Conservation (phyloP, 2,888 invertebrate species). For the Notodromas monacha region DNA sequence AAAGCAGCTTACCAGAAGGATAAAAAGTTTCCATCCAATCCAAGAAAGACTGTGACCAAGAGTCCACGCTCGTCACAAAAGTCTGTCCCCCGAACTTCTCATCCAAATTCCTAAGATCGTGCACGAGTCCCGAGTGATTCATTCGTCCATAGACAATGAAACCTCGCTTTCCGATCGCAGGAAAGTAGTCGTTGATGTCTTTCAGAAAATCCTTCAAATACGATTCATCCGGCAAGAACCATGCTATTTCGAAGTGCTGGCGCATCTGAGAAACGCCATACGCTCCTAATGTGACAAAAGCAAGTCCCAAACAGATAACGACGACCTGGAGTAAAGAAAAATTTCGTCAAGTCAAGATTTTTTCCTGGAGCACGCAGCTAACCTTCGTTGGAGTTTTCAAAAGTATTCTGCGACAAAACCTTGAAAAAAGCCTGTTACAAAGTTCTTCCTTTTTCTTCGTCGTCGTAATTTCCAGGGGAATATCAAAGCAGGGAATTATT, state of each 20-base stretch:
- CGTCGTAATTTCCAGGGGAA: no score
- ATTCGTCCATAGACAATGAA: slow-evolving; percentile 30
- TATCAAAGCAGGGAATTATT: slow-evolving; percentile 27
- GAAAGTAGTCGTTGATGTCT: slow-evolving; percentile 26
- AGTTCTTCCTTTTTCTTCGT: no score
- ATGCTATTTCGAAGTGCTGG: slow-evolving; percentile 8
- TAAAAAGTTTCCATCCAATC: not conserved
- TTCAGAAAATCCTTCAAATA: slow-evolving; percentile 28
- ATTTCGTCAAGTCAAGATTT: no score
- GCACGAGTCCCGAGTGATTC: slow-evolving; percentile 28
- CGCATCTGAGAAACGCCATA: slow-evolving; percentile 19
- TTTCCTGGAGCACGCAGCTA: no score
- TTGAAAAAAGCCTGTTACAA: no score
- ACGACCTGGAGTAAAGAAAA: no score
- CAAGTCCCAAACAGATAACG: not conserved
- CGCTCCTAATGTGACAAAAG: not conserved
- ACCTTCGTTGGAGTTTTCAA: no score
- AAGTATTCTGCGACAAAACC: no score
- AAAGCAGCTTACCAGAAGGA: no score
- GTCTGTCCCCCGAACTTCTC: not conserved
- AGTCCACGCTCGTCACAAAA: not conserved
- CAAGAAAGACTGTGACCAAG: not conserved
- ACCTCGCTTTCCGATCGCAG: slow-evolving; percentile 27
- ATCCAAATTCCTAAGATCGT: not conserved
- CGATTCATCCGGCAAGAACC: slow-evolving; percentile 16